Conservation (phyloP, 2,888 invertebrate species). For the Euplagia quadripunctaria region DNA sequence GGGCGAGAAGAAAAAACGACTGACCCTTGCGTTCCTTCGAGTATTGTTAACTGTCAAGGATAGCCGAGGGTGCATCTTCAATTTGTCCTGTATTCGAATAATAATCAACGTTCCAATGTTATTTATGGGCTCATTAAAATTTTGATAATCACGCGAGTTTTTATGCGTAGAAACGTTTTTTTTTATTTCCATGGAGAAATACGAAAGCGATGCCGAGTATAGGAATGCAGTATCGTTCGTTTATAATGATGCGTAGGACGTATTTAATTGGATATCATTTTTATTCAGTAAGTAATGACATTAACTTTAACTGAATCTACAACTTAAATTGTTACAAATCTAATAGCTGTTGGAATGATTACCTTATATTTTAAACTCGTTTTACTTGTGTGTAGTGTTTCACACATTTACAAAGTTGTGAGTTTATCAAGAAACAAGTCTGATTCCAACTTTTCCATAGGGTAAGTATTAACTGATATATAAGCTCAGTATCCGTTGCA, state of each 20-base stretch:
- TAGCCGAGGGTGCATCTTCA: constrained; percentile 77
- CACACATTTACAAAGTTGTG: constrained; percentile 36
- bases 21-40: constrained; percentile 72
- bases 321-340: constrained; percentile 64
- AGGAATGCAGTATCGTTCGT: constrained; percentile 56
- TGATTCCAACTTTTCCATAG: constrained; percentile 16
- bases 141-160: constrained; percentile 76
- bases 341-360: constrained; percentile 59
- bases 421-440: constrained; percentile 18
- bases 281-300: constrained; percentile 64
- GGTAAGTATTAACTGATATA: constrained; percentile 18
- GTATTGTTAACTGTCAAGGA: constrained; percentile 70
- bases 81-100: constrained; percentile 82
- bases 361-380: constrained; percentile 56
- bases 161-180: constrained; percentile 42
- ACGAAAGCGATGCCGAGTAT: constrained; percentile 36
- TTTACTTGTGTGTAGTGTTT: constrained; percentile 49
- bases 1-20: constrained; percentile 73
- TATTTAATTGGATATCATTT: constrained; percentile 76
- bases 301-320: constrained; percentile 58
- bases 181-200: constrained; percentile 37
- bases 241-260: constrained; percentile 70
- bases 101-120: constrained; percentile 76
- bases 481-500: constrained; percentile 21
- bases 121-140: constrained; percentile 85